A percentile compares a stretch with the other conserved stretches of the same genome.
Conservation (phyloP, 2,113 vertebrate species). For the Chroicocephalus ridibundus region DNA sequence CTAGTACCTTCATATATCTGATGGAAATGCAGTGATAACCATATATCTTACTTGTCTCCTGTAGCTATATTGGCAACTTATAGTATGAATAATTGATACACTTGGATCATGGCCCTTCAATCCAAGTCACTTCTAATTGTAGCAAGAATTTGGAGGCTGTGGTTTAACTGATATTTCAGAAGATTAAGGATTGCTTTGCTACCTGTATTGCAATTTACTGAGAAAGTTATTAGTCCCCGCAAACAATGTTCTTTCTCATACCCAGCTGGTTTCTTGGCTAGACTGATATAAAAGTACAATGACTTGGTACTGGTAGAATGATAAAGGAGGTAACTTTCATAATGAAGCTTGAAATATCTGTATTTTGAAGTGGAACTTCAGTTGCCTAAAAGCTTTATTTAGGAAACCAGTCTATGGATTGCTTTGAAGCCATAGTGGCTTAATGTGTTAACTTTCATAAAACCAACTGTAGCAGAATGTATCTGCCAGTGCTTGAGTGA, state of each 20-base stretch:
- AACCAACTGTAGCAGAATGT: background rate
- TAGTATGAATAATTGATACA: background rate
- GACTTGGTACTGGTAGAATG: background rate
- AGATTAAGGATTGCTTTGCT: background rate
- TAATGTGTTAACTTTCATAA: background rate
- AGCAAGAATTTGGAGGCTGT: background rate
- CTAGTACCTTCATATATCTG: background rate
- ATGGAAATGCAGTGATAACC: background rate
- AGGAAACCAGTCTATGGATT: background rate
- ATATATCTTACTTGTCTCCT: fast-evolving
- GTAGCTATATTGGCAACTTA: background rate
- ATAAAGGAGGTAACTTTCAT: background rate
- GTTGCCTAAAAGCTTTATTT: background rate
- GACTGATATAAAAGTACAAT: background rate
- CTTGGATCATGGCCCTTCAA: background rate
- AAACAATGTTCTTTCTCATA: background rate
- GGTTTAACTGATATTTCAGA: background rate
- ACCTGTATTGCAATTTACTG: background rate
- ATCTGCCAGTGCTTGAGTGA: background rate
- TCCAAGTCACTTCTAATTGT: background rate
- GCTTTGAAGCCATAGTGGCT: background rate
- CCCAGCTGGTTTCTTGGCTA: background rate
- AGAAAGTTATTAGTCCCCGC: background rate
- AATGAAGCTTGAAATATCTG: background rate
- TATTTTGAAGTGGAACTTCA: background rate